These are phyloP conservation scores for Mechanitis mazaeus DNA, from an alignment of 2,888 invertebrate species.

Conservation along the genomic window DNA sequence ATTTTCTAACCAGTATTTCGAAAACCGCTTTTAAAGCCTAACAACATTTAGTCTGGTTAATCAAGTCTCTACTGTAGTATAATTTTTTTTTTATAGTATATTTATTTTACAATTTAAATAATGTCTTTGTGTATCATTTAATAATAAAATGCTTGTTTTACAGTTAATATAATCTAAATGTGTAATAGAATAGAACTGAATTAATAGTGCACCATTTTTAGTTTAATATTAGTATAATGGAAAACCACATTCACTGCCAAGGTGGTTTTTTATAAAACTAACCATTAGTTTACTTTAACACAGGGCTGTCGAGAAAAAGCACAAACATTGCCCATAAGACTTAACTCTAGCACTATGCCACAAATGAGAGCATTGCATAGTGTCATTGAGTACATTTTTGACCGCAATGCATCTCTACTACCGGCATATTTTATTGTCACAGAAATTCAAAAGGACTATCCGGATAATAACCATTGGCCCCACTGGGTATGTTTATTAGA, in stretches of 20 bases:
- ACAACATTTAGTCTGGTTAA: too few relatives aligned
- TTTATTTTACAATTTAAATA: too few relatives aligned
- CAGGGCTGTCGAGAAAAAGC: slow-evolving; percentile 93
- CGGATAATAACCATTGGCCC: slow-evolving; percentile 87
- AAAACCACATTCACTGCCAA: too few relatives aligned
- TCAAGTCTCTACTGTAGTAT: too few relatives aligned
- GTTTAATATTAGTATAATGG: too few relatives aligned
- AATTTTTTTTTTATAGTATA: too few relatives aligned
- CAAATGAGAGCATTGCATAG: slow-evolving; percentile 88
- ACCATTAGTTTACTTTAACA: slow-evolving; percentile 19
- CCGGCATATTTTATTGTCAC: slow-evolving; percentile 97
- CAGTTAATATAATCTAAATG: too few relatives aligned
- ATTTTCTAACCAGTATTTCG: too few relatives aligned
- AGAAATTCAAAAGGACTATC: slow-evolving; percentile 93
- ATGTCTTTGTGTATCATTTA: too few relatives aligned
- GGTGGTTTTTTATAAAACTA: too few relatives aligned
- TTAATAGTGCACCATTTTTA: neutral
- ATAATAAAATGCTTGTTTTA: too few relatives aligned
- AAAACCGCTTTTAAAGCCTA: too few relatives aligned
- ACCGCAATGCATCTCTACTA: slow-evolving; percentile 91
- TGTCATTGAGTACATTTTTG: slow-evolving; percentile 92
- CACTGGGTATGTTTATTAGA: slow-evolving; percentile 84
- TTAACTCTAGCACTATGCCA: slow-evolving; percentile 87
- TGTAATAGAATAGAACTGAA: neutral
- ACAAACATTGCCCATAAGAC: slow-evolving; percentile 84